Evolutionary conservation across 2,113 vertebrate species (phyloP), one percentile per base, ranked within the genome.

Genomic region (Alosa alosa): DNA sequence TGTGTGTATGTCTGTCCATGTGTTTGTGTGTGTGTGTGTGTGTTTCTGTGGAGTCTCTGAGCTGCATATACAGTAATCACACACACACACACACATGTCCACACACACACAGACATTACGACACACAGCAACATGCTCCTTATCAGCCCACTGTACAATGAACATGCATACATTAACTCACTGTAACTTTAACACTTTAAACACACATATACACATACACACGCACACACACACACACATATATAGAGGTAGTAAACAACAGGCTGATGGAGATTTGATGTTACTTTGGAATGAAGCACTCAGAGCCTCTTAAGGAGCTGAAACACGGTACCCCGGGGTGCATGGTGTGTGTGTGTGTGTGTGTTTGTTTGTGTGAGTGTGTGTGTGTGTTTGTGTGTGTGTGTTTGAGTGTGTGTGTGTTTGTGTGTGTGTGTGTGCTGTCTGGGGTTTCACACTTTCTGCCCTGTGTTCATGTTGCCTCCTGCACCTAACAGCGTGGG

Each of bases 401-500:
- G 60, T 68, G 60, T 68, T n/a, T 68, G 60, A 31, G 17, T 60
- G 18, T 60, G 55, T 60, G 55, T 60, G 55, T 60, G 55, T 18
- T 10, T 18, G 55, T 18, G 55, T 57, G 55, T 57, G 55, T 11
- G 60, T 8, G 20, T 8, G 60, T 8, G 60, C 60, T 52, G 52
- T 55, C 52, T 55, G 13, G 52, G 15, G 13, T 55, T 52, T 55
- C 52, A 15, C 13, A 55, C 52, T 55, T 49, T 45, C 57, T 81
- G 83, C 50, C 82, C 68, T 60, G 49, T 90, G 88, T 90, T 90
- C 86, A 91, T 90, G 90, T 91, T 89, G 89, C 86, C 86, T 88
- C 89, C 85, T 11, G 52, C 89, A 88, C 90, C 90, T 89, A 91
- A 92, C 88, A 60, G 81, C 50, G 84, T 64, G 82, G 82, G 72